Base-by-base conservation (phyloP, 2,888 invertebrate species). In the Heliothis peltigera region DNA sequence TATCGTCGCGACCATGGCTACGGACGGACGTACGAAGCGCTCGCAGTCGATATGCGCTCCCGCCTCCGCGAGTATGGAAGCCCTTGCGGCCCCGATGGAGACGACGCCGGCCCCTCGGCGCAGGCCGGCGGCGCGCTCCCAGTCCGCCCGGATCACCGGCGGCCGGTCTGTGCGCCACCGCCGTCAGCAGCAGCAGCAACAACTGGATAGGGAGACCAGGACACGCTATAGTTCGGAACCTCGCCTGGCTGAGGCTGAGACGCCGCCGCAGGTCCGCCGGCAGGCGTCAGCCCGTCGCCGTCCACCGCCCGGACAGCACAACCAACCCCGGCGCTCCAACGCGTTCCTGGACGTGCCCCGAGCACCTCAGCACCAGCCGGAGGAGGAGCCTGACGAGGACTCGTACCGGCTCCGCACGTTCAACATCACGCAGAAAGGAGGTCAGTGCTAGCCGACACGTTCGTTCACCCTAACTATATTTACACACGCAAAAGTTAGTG, bases 391-490 rank as follows among this genome's bases (percentile, higher is more conserved):
- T 58, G 98, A 98, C 84, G 98, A 98, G 85, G 98, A 98, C 91
- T 97, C 97, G 73, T 98, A 98, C 94, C 96, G 98, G 77, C 96
- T 99, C 84, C 96, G 99, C 84, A 98, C 98, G 80, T 99, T 99
- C 95, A 98, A 98, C 94, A 97, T 97, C 93, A 98, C 98, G 83
- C 96, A 97, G 84, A 99, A 99, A 96, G 98, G 98, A 97, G 96
- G 96, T 96, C 92, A 94, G 94, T 94, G 91, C 90, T 89, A 87
- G 70, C 82, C 77, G 60, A 70, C 65, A 75, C 84, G 93, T 89
- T 86, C 93, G 87, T 94, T 93, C 90, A 93, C 90, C 93, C 86
- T 83, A 56, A 80, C 89, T 91, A 89, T 87, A 90, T 90, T 88
- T 90, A 88, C 84, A 68, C 84, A 75, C 75, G 84, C 84, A 84